These are phyloP conservation scores for Dasyprocta punctata DNA, from an alignment of 2,113 vertebrate genomes.

Conservation along the genomic window DNA sequence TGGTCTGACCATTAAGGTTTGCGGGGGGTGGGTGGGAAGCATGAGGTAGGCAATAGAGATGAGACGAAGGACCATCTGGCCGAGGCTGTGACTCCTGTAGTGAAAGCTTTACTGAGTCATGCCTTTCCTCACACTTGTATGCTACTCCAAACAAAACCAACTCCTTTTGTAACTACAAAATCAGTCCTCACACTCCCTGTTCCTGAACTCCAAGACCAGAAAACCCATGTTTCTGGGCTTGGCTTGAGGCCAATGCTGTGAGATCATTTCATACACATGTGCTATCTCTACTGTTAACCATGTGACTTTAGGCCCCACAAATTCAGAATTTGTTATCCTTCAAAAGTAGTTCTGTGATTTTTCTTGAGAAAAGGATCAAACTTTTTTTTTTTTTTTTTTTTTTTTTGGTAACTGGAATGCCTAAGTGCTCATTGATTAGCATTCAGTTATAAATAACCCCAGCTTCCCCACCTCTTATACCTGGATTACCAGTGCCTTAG, in stretches of 20 bases:
- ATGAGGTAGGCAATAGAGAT: neutral
- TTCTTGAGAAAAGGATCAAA: neutral
- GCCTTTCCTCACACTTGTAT: neutral
- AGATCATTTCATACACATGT: neutral
- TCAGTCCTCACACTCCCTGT: neutral
- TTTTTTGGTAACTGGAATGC: neutral
- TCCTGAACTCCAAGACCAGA: constrained; percentile 24
- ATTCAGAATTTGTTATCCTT: constrained; percentile 39
- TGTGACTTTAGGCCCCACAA: neutral
- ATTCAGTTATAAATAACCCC: neutral
- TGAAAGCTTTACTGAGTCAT: neutral
- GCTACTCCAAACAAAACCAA: neutral
- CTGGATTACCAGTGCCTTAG: neutral
- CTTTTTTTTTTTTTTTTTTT: neutral
- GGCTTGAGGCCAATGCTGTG: neutral
- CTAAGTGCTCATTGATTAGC: neutral
- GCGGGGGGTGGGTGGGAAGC: neutral
- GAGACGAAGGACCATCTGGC: neutral
- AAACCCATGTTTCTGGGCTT: neutral
- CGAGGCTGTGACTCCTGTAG: neutral
- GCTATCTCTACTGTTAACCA: neutral
- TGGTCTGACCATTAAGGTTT: neutral
- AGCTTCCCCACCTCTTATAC: neutral
- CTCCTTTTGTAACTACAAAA: neutral
- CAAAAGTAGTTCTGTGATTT: constrained; percentile 21